phyloP scores from a whole-genome alignment of 1,140 invertebrate genomes.

The Octopus sinensis region DNA sequence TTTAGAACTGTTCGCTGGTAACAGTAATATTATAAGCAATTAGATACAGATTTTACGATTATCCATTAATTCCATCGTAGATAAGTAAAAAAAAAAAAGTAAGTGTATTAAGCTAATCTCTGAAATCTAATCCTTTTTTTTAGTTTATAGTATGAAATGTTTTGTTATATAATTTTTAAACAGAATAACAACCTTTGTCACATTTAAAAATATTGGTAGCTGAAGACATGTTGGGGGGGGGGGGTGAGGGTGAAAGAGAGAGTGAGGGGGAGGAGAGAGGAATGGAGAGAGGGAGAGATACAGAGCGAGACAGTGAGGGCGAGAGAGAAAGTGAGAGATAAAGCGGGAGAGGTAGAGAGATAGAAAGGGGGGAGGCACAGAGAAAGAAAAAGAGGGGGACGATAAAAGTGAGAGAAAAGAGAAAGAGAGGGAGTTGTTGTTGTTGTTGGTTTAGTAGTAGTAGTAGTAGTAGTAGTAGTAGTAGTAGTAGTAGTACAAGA shows the following conservation, averaged over 20 bases:
- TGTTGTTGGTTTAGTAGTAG: too few species aligned
- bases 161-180: too few species aligned
- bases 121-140: too few species aligned
- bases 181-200: slow-evolving; percentile 3
- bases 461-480: too few species aligned
- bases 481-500: too few species aligned
- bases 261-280: background rate
- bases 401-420: background rate
- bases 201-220: background rate
- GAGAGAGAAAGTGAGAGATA: background rate
- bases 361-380: background rate
- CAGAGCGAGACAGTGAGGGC: background rate
- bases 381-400: background rate
- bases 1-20: too few species aligned
- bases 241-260: slow-evolving; percentile 13
- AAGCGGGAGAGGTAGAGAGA: background rate
- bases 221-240: background rate
- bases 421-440: background rate
- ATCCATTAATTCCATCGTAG: too few species aligned
- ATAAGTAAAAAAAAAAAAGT: too few species aligned
- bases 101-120: too few species aligned
- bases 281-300: background rate
- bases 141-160: too few species aligned
- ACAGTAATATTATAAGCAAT: too few species aligned
- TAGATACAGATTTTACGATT: too few species aligned